A percentile compares a stretch with the other conserved stretches of the same genome.
phyloP scores from a whole-genome alignment of 1,140 invertebrate species.

The Scaptodrosophila lebanonensis region DNA sequence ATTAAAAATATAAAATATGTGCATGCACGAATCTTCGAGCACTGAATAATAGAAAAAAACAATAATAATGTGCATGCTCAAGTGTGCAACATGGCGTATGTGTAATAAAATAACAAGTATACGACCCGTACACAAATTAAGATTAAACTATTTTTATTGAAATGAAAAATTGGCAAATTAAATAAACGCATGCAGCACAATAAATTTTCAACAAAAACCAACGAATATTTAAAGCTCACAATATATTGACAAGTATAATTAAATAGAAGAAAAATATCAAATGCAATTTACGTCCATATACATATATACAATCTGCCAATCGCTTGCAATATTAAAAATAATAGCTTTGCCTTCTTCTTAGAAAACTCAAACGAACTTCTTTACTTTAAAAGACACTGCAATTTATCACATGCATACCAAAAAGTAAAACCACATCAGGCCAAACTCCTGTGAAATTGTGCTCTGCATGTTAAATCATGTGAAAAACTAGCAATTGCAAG shows the following conservation, averaged over 20 bases:
- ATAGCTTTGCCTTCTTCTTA: too few relatives aligned
- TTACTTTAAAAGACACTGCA: too few relatives aligned
- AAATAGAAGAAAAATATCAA: background rate
- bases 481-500: slow-evolving; percentile 36
- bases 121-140: too few relatives aligned
- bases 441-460: slow-evolving; percentile 16
- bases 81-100: slow-evolving; percentile 11
- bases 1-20: too few relatives aligned
- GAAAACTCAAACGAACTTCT: too few relatives aligned
- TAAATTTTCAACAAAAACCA: slow-evolving; percentile 2
- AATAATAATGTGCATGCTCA: slow-evolving; percentile 1
- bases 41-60: background rate
- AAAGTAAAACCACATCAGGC: background rate
- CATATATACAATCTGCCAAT: too few relatives aligned
- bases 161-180: background rate
- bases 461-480: slow-evolving; percentile 48
- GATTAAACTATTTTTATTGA: background rate
- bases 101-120: slow-evolving; percentile 11
- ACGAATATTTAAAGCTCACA: background rate
- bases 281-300: too few relatives aligned
- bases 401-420: slow-evolving; percentile 19
- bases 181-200: too few relatives aligned
- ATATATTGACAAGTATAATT: slow-evolving; percentile 20
- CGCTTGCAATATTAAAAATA: too few relatives aligned
- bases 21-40: slow-evolving; percentile 12